Evolutionary conservation across 2,797 vertebrate species (phyloP), one percentile per base, ranked within the genome.

Genomic region (Petrocephalus schoutedeni): DNA sequence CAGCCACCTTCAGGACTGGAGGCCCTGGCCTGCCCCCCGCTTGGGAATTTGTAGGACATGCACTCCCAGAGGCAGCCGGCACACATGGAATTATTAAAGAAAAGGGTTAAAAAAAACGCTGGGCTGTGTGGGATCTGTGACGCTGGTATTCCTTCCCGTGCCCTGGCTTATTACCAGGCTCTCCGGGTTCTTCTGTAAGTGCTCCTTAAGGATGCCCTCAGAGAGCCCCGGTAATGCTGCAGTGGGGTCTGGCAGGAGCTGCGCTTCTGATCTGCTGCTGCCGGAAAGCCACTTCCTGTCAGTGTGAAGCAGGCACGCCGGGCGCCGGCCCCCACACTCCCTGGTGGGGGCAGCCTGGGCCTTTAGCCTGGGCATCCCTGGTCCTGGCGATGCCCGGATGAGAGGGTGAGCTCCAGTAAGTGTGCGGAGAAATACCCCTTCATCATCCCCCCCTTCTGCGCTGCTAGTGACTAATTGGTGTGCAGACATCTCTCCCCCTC

Each of bases 261-360:
- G 28, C 19, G 10, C 41, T 58, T 88, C 87, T 36, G 77, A 61
- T 84, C 77, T 32, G 2, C 21, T 2, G 51, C 41, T 32, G 54
- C 3, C 57, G 36, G 45, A 80, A 23, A 1, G 71, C 36, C 14
- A 9, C 28, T 51, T 41, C 45, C 53, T 58, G 71, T 58, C 90
- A 32, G 92, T 87, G 91, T 88, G 74, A 14, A 87, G 87, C 57
- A 87, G 89, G 86, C 87, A 74, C 87, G 83, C 91, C 91, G 89
- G 91, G 90, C 93, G 87, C 88, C 56, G 87, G 87, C 91, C 90
- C 89, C 89, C 85, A 32, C 28, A 28, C 28, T 0, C 28, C 3
- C 36, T 2, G 36, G 36, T 41, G 36, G 36, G 3, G 28, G 28
- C 28, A 28, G 28, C 28, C 28, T 28, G 28, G 28, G 28, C 28